Evolutionary conservation across 1,140 invertebrate species (phyloP).

Genomic region (Drosophila aff.): DNA sequence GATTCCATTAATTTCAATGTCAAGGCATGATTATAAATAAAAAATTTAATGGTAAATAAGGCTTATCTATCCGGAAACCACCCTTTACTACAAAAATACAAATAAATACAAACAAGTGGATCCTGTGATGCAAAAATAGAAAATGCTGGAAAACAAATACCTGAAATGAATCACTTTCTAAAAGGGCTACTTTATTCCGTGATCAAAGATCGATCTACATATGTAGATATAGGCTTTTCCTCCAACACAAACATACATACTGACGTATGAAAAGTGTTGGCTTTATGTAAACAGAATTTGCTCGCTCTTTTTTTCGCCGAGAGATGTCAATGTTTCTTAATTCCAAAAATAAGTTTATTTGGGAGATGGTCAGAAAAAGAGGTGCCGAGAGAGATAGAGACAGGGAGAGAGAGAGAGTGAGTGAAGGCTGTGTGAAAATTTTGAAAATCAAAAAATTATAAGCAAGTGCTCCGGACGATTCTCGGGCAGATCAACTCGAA

Average conservation of each 20-base stretch:
- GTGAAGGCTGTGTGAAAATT: conserved; percentile 58
- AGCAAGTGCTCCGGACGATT: conserved; percentile 61
- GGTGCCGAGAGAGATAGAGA: conserved; percentile 37
- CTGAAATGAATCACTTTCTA: conserved; percentile 33
- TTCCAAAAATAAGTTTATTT: conserved; percentile 84
- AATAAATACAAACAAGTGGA: conserved; percentile 2
- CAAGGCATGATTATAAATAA: background rate
- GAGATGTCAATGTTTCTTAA: conserved; percentile 74
- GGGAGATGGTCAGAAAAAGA: conserved; percentile 54
- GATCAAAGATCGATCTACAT: conserved; percentile 6
- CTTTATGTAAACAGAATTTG: conserved; percentile 61
- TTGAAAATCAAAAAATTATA: conserved; percentile 75
- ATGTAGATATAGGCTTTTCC: conserved; percentile 30
- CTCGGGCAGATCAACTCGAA: conserved; percentile 82
- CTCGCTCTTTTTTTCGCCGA: conserved; percentile 64
- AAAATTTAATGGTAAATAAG: background rate
- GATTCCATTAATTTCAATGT: background rate
- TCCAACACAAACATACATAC: conserved; percentile 18
- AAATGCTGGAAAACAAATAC: conserved; percentile 26
- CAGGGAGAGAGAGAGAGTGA: conserved; percentile 39
- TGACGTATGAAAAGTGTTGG: conserved; percentile 47
- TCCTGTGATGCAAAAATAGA: conserved; percentile 6
- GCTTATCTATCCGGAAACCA: no score
- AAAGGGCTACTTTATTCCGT: conserved; percentile 33
- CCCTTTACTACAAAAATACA: background rate